Percentiles rank a stretch among this genome's conserved stretches.
Evolutionary conservation across 2,888 invertebrate species (phyloP).

Genomic region (Aporophyla nigra): DNA sequence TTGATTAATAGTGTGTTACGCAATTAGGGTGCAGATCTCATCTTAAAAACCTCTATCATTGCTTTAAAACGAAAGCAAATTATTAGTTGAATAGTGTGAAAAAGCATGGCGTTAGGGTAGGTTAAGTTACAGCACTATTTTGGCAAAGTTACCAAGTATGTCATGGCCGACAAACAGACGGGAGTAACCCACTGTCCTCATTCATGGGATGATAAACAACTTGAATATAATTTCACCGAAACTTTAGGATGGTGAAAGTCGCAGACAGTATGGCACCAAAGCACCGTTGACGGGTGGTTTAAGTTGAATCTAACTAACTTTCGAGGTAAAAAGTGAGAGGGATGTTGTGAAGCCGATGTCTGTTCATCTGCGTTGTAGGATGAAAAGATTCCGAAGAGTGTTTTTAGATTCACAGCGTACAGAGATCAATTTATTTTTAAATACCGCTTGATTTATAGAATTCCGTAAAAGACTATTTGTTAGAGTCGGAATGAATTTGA

Average conservation of each 20-base stretch:
- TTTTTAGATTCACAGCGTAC: background rate
- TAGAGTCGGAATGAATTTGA: too few relatives aligned
- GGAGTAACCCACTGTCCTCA: conserved; percentile 36
- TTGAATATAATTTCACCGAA: conserved; percentile 17
- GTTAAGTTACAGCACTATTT: conserved; percentile 36
- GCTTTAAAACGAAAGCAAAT: background rate
- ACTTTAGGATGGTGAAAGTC: conserved; percentile 20
- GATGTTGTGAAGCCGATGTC: background rate
- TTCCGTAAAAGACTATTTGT: too few relatives aligned
- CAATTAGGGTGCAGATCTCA: too few relatives aligned
- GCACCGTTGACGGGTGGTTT: conserved; percentile 6
- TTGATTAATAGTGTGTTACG: too few relatives aligned
- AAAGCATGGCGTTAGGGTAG: conserved; percentile 31
- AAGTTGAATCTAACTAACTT: background rate
- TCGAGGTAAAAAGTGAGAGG: background rate
- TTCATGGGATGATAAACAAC: conserved; percentile 43
- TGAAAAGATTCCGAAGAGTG: background rate
- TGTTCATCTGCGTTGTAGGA: too few relatives aligned
- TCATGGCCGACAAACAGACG: conserved; percentile 26
- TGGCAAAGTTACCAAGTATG: conserved; percentile 48
- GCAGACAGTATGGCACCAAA: conserved; percentile 36
- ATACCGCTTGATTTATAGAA: too few relatives aligned
- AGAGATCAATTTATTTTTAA: background rate
- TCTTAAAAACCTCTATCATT: background rate
- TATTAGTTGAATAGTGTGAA: background rate